Evolutionary conservation across 2,888 invertebrate species (phyloP).

Genomic region (Parasteatoda lunata): DNA sequence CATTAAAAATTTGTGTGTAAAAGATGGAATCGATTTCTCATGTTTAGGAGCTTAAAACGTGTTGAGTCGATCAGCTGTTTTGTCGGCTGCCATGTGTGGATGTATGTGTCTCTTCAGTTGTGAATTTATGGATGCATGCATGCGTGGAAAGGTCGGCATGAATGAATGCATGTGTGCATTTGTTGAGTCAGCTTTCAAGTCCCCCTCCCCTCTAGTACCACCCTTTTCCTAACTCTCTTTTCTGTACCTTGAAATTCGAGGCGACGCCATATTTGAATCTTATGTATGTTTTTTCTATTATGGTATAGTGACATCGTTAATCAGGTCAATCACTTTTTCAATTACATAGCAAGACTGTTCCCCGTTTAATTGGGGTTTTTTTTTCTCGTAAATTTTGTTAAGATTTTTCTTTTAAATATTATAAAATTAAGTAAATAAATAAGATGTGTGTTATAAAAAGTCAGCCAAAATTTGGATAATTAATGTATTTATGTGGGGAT

Average conservation of each 20-base stretch:
- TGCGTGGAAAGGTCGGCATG: slow-evolving; percentile 65
- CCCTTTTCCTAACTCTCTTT: neutral
- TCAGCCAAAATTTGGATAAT: too few relatives aligned
- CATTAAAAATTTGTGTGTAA: neutral
- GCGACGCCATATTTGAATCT: slow-evolving; percentile 55
- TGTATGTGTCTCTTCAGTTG: slow-evolving; percentile 55
- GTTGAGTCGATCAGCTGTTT: slow-evolving; percentile 65
- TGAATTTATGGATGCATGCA: slow-evolving; percentile 67
- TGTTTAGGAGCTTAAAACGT: slow-evolving; percentile 49
- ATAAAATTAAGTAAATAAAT: too few relatives aligned
- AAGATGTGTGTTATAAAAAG: too few relatives aligned
- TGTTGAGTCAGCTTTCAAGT: slow-evolving; percentile 12
- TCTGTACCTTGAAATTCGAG: slow-evolving; percentile 30
- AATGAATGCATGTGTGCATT: slow-evolving; percentile 61
- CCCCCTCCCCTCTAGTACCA: slow-evolving; percentile 1
- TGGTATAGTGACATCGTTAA: too few relatives aligned
- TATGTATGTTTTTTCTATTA: too few relatives aligned
- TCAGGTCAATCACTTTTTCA: too few relatives aligned
- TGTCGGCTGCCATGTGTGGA: slow-evolving; percentile 43
- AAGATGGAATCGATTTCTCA: slow-evolving; percentile 44
- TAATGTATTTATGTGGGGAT: too few relatives aligned
- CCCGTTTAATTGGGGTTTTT: too few relatives aligned
- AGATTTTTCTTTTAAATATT: too few relatives aligned
- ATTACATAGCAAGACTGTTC: too few relatives aligned
- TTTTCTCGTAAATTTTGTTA: too few relatives aligned